Conservation (phyloP, 2,797 vertebrate species). For the Danio jaintianensis region DNA sequence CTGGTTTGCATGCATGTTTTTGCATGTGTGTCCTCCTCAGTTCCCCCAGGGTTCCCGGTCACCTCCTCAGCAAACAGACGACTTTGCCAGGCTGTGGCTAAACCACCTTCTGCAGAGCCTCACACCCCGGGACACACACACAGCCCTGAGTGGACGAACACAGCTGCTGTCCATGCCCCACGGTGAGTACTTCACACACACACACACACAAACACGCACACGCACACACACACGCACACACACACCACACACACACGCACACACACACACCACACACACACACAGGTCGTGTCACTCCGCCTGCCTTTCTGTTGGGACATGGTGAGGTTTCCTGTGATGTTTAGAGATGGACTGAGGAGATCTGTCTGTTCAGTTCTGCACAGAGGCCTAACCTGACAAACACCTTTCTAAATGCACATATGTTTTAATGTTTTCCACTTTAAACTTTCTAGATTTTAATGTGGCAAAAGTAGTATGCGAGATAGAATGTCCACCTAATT, state of each 20-base stretch:
- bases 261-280: not conserved
- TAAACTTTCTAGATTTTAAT: not conserved
- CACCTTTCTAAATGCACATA: conserved; percentile 2
- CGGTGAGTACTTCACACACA: conserved; percentile 50
- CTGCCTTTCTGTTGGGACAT: not conserved
- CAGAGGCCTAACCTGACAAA: not conserved
- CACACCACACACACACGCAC: too few species aligned
- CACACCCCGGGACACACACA: conserved; percentile 50
- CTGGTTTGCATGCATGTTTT: conserved; percentile 18
- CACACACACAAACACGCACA: not conserved
- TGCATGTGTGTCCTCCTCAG: conserved; percentile 39
- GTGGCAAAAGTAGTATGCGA: not conserved
- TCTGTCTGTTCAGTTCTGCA: not conserved
- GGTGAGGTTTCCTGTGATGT: not conserved
- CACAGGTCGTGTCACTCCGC: not conserved
- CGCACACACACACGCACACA: too few species aligned
- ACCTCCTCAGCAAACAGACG: conserved; percentile 58
- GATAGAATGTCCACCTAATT: too few species aligned
- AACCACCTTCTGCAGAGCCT: conserved; percentile 24
- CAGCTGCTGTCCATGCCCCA: conserved; percentile 58
- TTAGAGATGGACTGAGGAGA: not conserved
- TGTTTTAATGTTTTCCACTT: not conserved
- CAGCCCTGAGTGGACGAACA: conserved; percentile 54
- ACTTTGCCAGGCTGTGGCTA: conserved; percentile 58
- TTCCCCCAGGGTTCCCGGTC: conserved; percentile 53